phyloP scores from a whole-genome alignment of 2,113 vertebrate species.

The Coracopsis vasa region DNA sequence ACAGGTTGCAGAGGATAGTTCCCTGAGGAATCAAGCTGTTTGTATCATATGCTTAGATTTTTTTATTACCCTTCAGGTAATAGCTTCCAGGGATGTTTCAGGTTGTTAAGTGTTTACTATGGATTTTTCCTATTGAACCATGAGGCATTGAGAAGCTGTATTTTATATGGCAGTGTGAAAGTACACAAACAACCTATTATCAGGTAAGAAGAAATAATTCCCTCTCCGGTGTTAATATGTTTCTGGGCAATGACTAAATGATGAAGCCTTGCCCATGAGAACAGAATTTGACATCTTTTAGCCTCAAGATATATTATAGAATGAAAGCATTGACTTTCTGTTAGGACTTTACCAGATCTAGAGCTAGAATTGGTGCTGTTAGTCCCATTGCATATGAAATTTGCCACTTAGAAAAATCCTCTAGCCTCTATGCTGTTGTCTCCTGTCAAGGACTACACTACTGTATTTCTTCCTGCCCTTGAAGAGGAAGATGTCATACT shows the following conservation, averaged over 20 bases:
- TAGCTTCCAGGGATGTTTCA: background rate
- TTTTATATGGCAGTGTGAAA: background rate
- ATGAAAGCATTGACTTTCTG: background rate
- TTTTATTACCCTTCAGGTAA: background rate
- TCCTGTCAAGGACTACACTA: background rate
- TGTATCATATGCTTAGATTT: background rate
- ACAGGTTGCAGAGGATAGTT: background rate
- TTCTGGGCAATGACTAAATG: background rate
- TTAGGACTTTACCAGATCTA: background rate
- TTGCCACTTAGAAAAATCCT: background rate
- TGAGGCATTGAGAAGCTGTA: background rate
- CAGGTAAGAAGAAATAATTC: background rate
- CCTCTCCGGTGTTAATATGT: background rate
- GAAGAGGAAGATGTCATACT: background rate
- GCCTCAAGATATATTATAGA: background rate
- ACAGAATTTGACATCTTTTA: background rate
- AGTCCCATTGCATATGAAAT: background rate
- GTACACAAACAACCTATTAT: background rate
- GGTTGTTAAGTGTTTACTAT: background rate
- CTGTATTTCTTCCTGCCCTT: background rate
- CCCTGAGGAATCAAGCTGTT: background rate
- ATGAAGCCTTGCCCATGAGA: background rate
- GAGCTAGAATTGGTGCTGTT: background rate
- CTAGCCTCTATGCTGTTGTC: background rate
- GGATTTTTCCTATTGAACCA: constrained; percentile 20